A percentile compares a stretch with the other conserved stretches of the same genome.
phyloP scores from a whole-genome alignment of 1,140 invertebrate species.

The Fopius arisanus region DNA sequence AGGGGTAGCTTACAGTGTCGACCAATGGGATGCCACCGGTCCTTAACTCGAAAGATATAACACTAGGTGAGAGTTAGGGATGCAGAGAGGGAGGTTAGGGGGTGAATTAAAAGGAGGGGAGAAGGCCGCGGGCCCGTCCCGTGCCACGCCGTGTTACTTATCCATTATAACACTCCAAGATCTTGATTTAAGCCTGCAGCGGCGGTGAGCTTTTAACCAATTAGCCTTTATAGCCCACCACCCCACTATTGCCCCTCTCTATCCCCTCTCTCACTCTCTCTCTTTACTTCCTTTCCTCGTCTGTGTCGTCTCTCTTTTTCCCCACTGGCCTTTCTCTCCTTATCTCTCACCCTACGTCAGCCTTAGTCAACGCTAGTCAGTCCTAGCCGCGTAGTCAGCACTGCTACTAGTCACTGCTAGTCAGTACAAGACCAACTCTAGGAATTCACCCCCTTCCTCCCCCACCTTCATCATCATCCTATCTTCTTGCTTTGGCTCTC shows the following conservation, averaged over 20 bases:
- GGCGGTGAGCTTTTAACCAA: slow-evolving; percentile 66
- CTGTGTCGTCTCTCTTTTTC: neutral
- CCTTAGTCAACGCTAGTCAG: slow-evolving; percentile 19
- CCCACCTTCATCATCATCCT: slow-evolving; percentile 25
- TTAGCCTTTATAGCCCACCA: slow-evolving; percentile 63
- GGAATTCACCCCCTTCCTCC: slow-evolving; percentile 31
- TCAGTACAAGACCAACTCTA: neutral
- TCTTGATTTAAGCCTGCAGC: slow-evolving; percentile 67
- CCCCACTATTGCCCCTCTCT: no score
- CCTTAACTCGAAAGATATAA: slow-evolving; percentile 56
- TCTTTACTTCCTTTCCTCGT: slow-evolving; percentile 3
- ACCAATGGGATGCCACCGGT: slow-evolving; percentile 49
- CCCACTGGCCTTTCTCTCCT: neutral
- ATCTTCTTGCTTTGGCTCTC: slow-evolving; percentile 24
- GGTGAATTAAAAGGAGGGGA: slow-evolving; percentile 28
- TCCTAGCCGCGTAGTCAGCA: no score
- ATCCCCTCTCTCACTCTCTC: neutral
- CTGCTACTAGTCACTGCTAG: no score
- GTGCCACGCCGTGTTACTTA: slow-evolving; percentile 64
- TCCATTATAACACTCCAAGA: slow-evolving; percentile 67
- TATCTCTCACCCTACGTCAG: slow-evolving; percentile 30
- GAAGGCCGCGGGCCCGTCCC: slow-evolving; percentile 41
- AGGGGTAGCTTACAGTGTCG: slow-evolving; percentile 47
- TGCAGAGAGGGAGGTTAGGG: neutral
- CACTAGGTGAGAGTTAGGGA: slow-evolving; percentile 29